phyloP scores from a whole-genome alignment of 2,113 vertebrate species.

The Symphodus melops region DNA sequence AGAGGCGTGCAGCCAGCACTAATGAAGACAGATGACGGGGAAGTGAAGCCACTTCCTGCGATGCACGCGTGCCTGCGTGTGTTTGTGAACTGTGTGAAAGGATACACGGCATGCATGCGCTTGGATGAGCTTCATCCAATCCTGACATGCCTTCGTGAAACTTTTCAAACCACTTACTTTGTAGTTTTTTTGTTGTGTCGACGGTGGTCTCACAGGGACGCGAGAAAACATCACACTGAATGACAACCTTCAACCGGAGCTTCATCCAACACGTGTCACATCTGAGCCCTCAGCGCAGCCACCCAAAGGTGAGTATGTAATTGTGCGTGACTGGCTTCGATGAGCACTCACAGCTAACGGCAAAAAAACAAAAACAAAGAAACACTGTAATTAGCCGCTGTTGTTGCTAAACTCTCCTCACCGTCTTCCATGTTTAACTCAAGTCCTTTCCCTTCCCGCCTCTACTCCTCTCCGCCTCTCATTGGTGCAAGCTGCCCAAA shows the following conservation, averaged over 20 bases:
- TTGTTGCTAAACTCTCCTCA: slow-evolving; percentile 45
- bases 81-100: slow-evolving; percentile 41
- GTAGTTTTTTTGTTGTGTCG: slow-evolving; percentile 3
- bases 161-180: neutral
- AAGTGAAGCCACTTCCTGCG: slow-evolving; percentile 66
- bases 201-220: slow-evolving; percentile 81
- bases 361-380: too few relatives aligned
- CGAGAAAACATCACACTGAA: slow-evolving; percentile 85
- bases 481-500: slow-evolving; percentile 84
- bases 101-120: slow-evolving; percentile 19
- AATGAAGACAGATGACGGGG: slow-evolving; percentile 85
- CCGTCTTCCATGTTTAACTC: slow-evolving; percentile 66
- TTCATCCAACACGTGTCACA: slow-evolving; percentile 68
- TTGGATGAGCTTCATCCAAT: slow-evolving; percentile 33
- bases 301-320: slow-evolving; percentile 79
- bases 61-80: slow-evolving; percentile 46
- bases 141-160: slow-evolving; percentile 5
- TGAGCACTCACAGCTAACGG: slow-evolving; percentile 52
- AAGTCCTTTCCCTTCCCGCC: slow-evolving; percentile 63
- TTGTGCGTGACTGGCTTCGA: slow-evolving; percentile 60
- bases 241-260: slow-evolving; percentile 81
- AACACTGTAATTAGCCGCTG: slow-evolving; percentile 70
- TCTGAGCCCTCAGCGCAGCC: slow-evolving; percentile 63
- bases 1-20: slow-evolving; percentile 82
- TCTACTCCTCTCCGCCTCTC: slow-evolving; percentile 64